Base-by-base conservation (phyloP, 2,797 vertebrate genomes). In the Schizothorax lantsangensis region DNA sequence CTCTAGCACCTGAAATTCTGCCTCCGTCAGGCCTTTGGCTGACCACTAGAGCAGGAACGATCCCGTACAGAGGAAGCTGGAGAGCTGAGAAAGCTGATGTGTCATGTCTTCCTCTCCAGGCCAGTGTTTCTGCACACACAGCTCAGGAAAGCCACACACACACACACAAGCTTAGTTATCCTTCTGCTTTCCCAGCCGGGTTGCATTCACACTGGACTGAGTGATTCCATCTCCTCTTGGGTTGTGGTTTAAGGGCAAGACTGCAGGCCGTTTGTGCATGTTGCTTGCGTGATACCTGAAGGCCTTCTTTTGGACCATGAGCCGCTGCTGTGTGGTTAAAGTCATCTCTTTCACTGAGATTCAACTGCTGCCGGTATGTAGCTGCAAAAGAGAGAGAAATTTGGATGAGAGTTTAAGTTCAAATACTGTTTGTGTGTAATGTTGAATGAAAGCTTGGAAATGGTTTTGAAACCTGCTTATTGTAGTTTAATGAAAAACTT, bases 71-170 rank as follows among this genome's bases (percentile, higher is more conserved):
- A 91, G 95, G 95, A 95, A 95, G 92, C 92, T 88, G 30, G 86
- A 92, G 90, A 77, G 75, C 93, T 91, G 93, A 94, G 93, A 94
- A 97, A 95, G 94, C 93, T 96, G 96, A 96, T 95, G 92, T 95
- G 95, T 97, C 90, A 96, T 97, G 96, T 94, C 94, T 97, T 97
- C 94, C 96, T 95, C 90, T 83, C 43, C 92, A 92, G 92, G 91
- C 91, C 92, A 88, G 92, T 91, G 93, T 94, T 95, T 92, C 92
- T 94, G 72, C 38, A 88, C 79, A 88, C 69, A 83, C 89, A 82
- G 87, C 91, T 92, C 93, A 96, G 94, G 95, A 96, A 96, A 93
- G 95, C 38, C 87, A 85, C 85, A 87, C 23, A 80, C 68, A 83
- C 36, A 40, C 38, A 40, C 38, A 40, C 38, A 40, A 40, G 43